Evolutionary conservation across 2,888 invertebrate species (phyloP).

Genomic region (Prosopocoilus inquinatus): DNA sequence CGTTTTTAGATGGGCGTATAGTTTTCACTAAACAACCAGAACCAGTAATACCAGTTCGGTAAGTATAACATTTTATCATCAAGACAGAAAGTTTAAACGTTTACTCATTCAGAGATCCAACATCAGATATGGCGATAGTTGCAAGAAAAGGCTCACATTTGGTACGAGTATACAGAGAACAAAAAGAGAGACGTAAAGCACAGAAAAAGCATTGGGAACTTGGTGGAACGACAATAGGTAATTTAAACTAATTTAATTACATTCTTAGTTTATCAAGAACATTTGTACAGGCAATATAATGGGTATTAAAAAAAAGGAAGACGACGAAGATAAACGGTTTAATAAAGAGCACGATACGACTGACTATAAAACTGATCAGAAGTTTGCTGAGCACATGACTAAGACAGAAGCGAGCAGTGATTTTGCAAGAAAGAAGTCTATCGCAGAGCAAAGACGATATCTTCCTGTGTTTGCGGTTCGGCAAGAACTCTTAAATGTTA

Average conservation of each 20-base stretch:
- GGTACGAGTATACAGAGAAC: slow-evolving; percentile 89
- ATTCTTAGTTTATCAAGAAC: neutral
- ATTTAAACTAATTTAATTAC: too few relatives aligned
- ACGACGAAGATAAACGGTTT: slow-evolving; percentile 67
- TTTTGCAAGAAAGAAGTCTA: slow-evolving; percentile 82
- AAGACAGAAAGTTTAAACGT: neutral
- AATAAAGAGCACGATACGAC: slow-evolving; percentile 69
- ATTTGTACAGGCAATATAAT: slow-evolving; percentile 75
- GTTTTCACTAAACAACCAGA: slow-evolving; percentile 99
- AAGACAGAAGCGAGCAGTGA: slow-evolving; percentile 72
- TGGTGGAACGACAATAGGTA: slow-evolving; percentile 89
- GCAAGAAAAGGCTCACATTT: slow-evolving; percentile 91
- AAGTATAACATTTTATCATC: slow-evolving; percentile 23
- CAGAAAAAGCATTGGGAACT: slow-evolving; percentile 99
- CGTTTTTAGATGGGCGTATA: slow-evolving; percentile 96
- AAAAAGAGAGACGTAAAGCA: slow-evolving; percentile 93
- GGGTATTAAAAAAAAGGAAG: slow-evolving; percentile 84
- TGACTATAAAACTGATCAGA: slow-evolving; percentile 90
- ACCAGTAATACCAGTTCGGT: slow-evolving; percentile 92
- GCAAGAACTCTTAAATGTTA: slow-evolving; percentile 87
- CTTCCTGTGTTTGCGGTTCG: slow-evolving; percentile 94
- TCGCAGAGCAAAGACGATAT: slow-evolving; percentile 84
- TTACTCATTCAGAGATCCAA: slow-evolving; percentile 70
- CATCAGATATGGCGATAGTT: slow-evolving; percentile 95
- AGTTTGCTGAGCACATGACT: slow-evolving; percentile 94